Percentiles rank a stretch among this genome's conserved stretches.
Evolutionary conservation across 30 jellyfish, hydroid and myxozoan species (phyloP).

Genomic region (Rhopilema esculentum): DNA sequence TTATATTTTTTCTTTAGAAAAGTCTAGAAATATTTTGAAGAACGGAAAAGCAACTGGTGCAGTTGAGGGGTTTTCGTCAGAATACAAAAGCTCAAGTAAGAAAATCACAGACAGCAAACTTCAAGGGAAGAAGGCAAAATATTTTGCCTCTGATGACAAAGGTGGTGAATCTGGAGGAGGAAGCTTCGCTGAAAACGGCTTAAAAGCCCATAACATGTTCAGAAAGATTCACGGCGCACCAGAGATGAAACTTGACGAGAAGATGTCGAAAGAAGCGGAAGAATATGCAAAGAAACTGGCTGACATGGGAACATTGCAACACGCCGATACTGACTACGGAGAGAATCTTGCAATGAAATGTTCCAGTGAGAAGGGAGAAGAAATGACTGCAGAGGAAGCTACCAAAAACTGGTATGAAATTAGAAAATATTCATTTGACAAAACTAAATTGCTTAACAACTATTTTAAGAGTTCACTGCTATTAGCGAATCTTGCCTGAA

Average conservation of each 20-base stretch:
- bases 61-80: too few species aligned
- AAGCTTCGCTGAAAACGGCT: conserved; percentile 21
- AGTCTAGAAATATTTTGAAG: too few species aligned
- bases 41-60: too few species aligned
- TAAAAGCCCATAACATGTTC: conserved; percentile 80
- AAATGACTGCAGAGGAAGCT: conserved; percentile 95
- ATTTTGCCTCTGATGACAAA: conserved; percentile 3
- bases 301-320: conserved; percentile 65
- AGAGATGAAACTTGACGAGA: conserved; percentile 60
- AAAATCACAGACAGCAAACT: background rate
- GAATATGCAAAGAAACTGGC: conserved; percentile 86
- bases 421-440: too few species aligned
- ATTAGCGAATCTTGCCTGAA: too few species aligned
- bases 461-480: too few species aligned
- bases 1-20: too few species aligned
- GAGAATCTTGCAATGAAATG: conserved; percentile 88
- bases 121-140: background rate
- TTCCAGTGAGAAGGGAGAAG: conserved; percentile 59
- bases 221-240: conserved; percentile 89
- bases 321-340: conserved; percentile 66
- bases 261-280: conserved; percentile 80
- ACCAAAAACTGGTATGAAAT: conserved; percentile 10
- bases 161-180: too few species aligned
- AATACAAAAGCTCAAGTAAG: conserved; percentile 17
- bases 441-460: too few species aligned